A percentile compares a stretch with the other conserved stretches of the same genome.
phyloP scores from a whole-genome alignment of 2,888 invertebrate genomes.

The Drosophila affinis region DNA sequence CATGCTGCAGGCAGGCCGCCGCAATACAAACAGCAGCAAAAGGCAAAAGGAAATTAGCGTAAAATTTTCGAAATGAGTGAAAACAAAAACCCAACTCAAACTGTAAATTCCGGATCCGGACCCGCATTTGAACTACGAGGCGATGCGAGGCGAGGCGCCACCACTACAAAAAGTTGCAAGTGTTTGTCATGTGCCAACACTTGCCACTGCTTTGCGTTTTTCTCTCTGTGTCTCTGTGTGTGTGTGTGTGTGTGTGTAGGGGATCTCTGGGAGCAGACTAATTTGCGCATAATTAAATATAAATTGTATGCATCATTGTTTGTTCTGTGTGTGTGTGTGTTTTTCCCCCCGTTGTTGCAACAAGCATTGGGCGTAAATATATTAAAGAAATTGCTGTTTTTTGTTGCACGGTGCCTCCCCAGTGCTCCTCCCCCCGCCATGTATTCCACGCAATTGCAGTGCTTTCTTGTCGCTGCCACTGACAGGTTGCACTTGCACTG shows the following conservation, averaged over 20 bases:
- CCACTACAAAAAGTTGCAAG: constrained; percentile 67
- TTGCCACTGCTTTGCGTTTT: constrained; percentile 65
- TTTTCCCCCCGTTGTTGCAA: constrained; percentile 34
- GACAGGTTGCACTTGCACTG: constrained; percentile 43
- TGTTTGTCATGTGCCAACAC: constrained; percentile 80
- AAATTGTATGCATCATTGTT: constrained; percentile 76
- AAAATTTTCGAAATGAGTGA: constrained; percentile 56
- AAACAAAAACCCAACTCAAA: constrained; percentile 38
- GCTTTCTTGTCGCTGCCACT: constrained; percentile 45
- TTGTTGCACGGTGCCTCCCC: constrained; percentile 54
- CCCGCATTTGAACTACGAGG: constrained; percentile 35
- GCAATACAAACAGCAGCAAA: constrained; percentile 24
- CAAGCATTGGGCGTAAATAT: constrained; percentile 79
- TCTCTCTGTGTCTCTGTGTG: background rate
- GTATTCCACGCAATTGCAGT: constrained; percentile 55
- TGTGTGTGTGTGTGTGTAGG: no score
- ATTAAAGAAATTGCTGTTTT: constrained; percentile 73
- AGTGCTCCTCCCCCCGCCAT: constrained; percentile 22
- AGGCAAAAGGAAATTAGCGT: constrained; percentile 59
- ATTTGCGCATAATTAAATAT: constrained; percentile 82
- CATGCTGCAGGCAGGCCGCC: background rate
- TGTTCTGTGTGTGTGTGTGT: constrained; percentile 54
- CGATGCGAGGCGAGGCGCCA: constrained; percentile 21
- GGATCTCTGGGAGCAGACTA: constrained; percentile 50
- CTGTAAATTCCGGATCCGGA: constrained; percentile 14